These are phyloP conservation scores for Lacerta viridis DNA, from an alignment of 2,797 vertebrate species.

Conservation along the genomic window DNA sequence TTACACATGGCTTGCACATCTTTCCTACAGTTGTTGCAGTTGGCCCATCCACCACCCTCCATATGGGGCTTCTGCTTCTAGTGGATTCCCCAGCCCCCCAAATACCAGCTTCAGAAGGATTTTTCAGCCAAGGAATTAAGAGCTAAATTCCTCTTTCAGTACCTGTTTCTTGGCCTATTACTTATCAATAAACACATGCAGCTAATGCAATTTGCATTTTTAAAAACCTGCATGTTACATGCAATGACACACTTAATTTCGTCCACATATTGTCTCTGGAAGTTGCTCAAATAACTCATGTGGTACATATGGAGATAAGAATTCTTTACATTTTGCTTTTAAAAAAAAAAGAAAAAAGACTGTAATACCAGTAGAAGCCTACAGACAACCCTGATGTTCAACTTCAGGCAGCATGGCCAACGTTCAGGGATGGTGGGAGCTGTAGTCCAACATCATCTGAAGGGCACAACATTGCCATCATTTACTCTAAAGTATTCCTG, in stretches of 20 bases:
- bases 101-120: not conserved
- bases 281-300: not conserved
- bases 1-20: no score
- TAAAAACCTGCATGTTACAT: not conserved
- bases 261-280: not conserved
- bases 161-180: not conserved
- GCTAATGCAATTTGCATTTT: not conserved
- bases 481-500: not conserved
- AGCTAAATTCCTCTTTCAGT: not conserved
- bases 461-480: not conserved
- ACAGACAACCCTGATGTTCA: not conserved
- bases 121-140: not conserved
- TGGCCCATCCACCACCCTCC: no score
- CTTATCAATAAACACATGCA: not conserved
- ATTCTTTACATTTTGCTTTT: not conserved
- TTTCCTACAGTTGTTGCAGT: no score
- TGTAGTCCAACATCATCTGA: no score
- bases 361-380: not conserved
- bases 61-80: not conserved
- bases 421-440: no score
- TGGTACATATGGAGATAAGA: not conserved
- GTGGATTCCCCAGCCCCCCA: not conserved
- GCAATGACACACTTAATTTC: not conserved
- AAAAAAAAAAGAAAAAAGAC: not conserved
- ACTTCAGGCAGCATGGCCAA: not conserved